Percentiles rank a stretch among this genome's conserved stretches.
Conservation (phyloP, 2,888 invertebrate species). For the Drosophila meridionalis region DNA sequence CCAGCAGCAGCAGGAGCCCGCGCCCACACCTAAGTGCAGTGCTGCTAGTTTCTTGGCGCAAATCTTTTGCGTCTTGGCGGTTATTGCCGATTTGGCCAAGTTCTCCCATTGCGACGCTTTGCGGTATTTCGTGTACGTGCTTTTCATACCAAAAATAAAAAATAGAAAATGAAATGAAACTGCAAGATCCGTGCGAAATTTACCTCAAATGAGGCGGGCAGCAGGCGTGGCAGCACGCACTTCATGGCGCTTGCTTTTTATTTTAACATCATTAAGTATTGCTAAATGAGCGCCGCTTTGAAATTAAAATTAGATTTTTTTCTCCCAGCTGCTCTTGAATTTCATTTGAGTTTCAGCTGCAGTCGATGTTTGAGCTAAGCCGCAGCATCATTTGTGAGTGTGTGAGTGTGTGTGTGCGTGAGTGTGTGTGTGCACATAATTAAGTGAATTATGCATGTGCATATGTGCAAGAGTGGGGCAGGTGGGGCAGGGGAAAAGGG, state of each 20-base stretch:
- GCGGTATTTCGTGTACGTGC: conserved; percentile 72
- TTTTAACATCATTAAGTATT: conserved; percentile 79
- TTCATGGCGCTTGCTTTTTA: conserved; percentile 73
- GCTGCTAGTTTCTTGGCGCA: conserved; percentile 39
- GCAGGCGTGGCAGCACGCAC: conserved; percentile 46
- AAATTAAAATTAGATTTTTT: conserved; percentile 77
- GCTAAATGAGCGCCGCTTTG: conserved; percentile 77
- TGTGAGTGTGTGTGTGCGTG: conserved; percentile 6
- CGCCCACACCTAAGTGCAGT: conserved; percentile 35
- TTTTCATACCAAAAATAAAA: conserved; percentile 63
- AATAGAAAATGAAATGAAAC: neutral
- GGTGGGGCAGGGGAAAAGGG: neutral
- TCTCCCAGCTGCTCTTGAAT: conserved; percentile 31
- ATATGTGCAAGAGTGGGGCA: conserved; percentile 32
- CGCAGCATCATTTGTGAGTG: conserved; percentile 42
- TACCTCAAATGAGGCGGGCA: conserved; percentile 48
- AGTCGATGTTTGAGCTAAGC: conserved; percentile 22
- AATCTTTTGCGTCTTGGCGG: conserved; percentile 57
- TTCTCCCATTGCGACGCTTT: conserved; percentile 46
- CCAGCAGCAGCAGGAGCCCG: neutral
- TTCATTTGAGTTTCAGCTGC: conserved; percentile 6
- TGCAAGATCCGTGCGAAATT: conserved; percentile 56
- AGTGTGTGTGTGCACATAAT: conserved; percentile 49
- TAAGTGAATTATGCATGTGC: conserved; percentile 73
- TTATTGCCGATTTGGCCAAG: conserved; percentile 25